Base-by-base conservation (phyloP, 2,113 vertebrate species). In the Pedionomus torquatus region DNA sequence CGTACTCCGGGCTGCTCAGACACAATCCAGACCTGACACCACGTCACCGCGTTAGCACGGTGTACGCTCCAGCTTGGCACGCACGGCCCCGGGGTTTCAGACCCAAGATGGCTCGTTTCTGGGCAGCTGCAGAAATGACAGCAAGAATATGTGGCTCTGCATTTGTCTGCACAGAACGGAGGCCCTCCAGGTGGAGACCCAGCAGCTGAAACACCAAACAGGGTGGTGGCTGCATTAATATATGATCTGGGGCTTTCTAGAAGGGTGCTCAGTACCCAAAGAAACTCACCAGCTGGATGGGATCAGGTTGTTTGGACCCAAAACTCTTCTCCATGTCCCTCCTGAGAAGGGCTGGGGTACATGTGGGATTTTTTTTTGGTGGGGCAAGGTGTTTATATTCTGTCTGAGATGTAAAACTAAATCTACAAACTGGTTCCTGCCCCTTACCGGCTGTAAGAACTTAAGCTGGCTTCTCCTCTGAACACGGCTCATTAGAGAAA, bases 1-100 rank as follows among this genome's bases (percentile, higher is more conserved):
- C 1, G 1, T 58, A 28, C 21, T 43, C 55, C 0, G 0, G 41
- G 55, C 54, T 41, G 74, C 72, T 75, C 26, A 64, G 84, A 84
- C 57, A 49, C 10, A 0, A 76, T 25, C 85, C 80, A 85, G 85
- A 85, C 15, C 69, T 4, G 51, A 8, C 14, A 18, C 25, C 26
- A 52, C 8, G 13, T 64, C 89, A 58, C 35, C 4, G 2, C 0
- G 10, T 24, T 17, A 31, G 58, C 44, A 21, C 3, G 4, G 44
- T 0, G 5, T 5, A 33, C 1, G 19, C 64, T 55, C 18, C 0
- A 0, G 30, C 37, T 35, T 4, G 0, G 63, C 54, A 18, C 10
- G 10, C 44, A 8, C 2, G 2, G 63, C 68, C 11, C 17, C 0
- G 10, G 11, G 46, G 63, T 48, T 85, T 89, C 74, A 13, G 49